Evolutionary conservation across 2,888 invertebrate genomes (phyloP).

Genomic region (Cryptops parisi): DNA sequence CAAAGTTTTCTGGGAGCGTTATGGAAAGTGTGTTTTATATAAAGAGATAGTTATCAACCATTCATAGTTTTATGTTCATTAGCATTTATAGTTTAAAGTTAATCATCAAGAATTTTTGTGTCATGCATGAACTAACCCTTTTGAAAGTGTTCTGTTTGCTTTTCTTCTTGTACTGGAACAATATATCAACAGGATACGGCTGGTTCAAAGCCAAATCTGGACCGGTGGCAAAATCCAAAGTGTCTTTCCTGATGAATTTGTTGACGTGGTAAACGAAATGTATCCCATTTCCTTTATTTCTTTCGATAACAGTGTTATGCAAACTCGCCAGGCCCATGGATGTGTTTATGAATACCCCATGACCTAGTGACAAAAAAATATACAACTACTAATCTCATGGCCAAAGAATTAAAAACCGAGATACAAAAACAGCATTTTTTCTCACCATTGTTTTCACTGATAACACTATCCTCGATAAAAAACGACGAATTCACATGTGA

Average conservation of each 20-base stretch:
- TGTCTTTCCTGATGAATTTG: conserved; percentile 49
- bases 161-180: not conserved
- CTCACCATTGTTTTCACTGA: conserved; percentile 4
- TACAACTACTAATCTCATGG: not conserved
- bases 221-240: conserved; percentile 70
- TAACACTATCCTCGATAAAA: conserved; percentile 2
- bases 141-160: not conserved
- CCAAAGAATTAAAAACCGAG: not conserved
- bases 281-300: conserved; percentile 82
- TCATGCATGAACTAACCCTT: not conserved
- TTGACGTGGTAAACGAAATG: conserved; percentile 71
- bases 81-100: too few relatives aligned
- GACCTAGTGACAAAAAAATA: conserved; percentile 39
- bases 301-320: conserved; percentile 58
- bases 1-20: too few relatives aligned
- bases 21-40: too few relatives aligned
- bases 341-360: conserved; percentile 78
- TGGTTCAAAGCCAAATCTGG: conserved; percentile 62
- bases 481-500: not conserved
- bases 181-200: conserved; percentile 54
- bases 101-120: too few relatives aligned
- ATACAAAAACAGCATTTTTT: too few relatives aligned
- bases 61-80: not conserved
- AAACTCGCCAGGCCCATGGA: conserved; percentile 66
- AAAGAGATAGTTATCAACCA: not conserved